Conservation (phyloP, 2,113 vertebrate species). For the Anarrhichthys ocellatus region DNA sequence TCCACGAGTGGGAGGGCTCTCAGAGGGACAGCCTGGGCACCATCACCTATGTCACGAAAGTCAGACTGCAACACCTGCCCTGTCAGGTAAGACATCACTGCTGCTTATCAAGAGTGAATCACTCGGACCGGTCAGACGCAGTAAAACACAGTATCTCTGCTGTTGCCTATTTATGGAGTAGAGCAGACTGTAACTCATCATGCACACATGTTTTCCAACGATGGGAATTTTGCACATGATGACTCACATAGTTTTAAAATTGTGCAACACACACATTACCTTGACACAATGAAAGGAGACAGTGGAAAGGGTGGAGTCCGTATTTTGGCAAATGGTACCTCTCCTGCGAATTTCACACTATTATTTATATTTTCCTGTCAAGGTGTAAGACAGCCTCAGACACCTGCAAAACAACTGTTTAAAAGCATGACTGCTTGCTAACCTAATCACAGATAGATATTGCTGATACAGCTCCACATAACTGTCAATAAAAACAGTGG, state of each 20-base stretch:
- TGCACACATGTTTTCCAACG: constrained; percentile 45
- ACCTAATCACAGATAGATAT: constrained; percentile 33
- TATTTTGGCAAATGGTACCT: constrained; percentile 1
- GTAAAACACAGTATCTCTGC: background rate
- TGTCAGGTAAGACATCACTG: constrained; percentile 85
- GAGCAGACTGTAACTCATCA: constrained; percentile 12
- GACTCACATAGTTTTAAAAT: constrained; percentile 61
- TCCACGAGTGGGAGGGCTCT: constrained; percentile 87
- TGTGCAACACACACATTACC: constrained; percentile 58
- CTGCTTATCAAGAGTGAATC: constrained; percentile 38
- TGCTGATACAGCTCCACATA: constrained; percentile 1
- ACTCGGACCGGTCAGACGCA: background rate
- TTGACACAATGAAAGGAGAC: constrained; percentile 37
- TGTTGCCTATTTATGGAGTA: constrained; percentile 25
- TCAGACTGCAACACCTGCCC: constrained; percentile 92
- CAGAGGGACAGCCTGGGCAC: constrained; percentile 85
- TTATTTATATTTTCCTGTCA: constrained; percentile 16
- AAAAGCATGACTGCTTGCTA: background rate
- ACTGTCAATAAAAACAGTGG: constrained; percentile 39
- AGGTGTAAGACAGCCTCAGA: background rate
- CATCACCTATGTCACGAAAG: constrained; percentile 90
- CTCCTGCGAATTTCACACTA: background rate
- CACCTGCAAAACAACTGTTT: constrained; percentile 18
- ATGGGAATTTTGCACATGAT: constrained; percentile 52
- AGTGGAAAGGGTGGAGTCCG: constrained; percentile 40